phyloP scores from a whole-genome alignment of 2,113 vertebrate genomes.

The Scalopus aquaticus region DNA sequence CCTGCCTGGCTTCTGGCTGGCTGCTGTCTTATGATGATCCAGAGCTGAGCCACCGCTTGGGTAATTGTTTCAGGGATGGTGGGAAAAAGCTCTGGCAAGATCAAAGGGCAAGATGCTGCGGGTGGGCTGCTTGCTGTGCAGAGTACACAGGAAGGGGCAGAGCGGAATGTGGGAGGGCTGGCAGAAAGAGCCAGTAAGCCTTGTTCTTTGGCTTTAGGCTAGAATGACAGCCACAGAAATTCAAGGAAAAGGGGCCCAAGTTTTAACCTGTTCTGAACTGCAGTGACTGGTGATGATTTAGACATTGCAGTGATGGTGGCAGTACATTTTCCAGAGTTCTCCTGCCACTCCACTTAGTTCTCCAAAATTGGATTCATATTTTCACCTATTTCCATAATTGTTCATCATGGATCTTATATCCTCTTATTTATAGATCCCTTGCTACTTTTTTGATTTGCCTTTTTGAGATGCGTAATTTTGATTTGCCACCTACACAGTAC shows the following conservation, averaged over 20 bases:
- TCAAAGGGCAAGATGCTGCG: slow-evolving; percentile 66
- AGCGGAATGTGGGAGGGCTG: slow-evolving; percentile 48
- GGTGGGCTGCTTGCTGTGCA: slow-evolving; percentile 59
- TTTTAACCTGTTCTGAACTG: slow-evolving; percentile 54
- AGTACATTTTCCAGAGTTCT: background rate
- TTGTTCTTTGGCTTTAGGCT: slow-evolving; percentile 50
- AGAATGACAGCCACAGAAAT: slow-evolving; percentile 36
- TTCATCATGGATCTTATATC: background rate
- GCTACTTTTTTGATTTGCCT: background rate
- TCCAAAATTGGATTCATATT: background rate
- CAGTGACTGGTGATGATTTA: background rate
- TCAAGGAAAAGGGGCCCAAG: background rate
- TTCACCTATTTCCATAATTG: background rate
- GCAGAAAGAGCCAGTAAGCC: slow-evolving; percentile 39
- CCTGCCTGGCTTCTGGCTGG: slow-evolving; percentile 61
- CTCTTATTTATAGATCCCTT: background rate
- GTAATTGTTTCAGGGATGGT: slow-evolving; percentile 70
- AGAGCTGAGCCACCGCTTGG: slow-evolving; percentile 57
- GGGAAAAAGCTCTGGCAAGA: slow-evolving; percentile 69
- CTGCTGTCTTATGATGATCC: slow-evolving; percentile 70
- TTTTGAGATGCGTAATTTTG: background rate
- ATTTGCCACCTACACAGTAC: background rate
- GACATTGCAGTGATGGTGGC: background rate
- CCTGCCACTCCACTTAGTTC: background rate
- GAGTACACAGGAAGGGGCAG: slow-evolving; percentile 40